Base-by-base conservation (phyloP, 2,797 vertebrate genomes). In the Coendou prehensilis region DNA sequence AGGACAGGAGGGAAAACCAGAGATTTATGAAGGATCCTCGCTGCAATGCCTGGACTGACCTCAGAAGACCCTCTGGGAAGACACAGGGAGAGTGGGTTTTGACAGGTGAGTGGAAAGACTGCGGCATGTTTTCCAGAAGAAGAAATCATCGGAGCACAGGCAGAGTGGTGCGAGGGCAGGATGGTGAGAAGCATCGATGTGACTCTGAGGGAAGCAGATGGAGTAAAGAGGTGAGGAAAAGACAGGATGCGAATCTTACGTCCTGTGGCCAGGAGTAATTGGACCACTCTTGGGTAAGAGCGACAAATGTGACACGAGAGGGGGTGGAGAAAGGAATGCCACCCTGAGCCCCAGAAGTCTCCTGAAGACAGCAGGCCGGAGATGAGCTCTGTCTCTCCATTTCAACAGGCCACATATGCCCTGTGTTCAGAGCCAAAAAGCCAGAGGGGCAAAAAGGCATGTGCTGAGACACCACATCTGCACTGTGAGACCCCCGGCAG, bases 181-280 rank as follows among this genome's bases (percentile, higher is more conserved):
- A 30, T 4, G 2, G 3, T 26, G 45, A 18, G 67, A 2, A 30
- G 41, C 15, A 6, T 13, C 6, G 8, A n/a, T 22, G 57, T 52
- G 52, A 54, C 26, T 17, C 9, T 50, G 33, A 63, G 11, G 5
- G 13, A 45, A 23, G 22, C 22, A 52, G 22, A 79, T n/a, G 61
- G 45, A 75, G 10, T 5, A 41, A 13, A 59, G 20, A 20, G 37
- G 30, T 52, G 18, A n/a, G 61, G 1, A 6, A 17, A 0, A 15
- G 18, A 4, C 10, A 15, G 4, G 13, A 14, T 28, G 9, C 6
- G 52, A 7, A 20, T 13, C 28, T 50, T 6, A 22, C 1, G 18
- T 41, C 50, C 18, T 2, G 8, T 0, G 0, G 18, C 26, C 45
- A 52, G 0, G 61, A 37, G 52, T 26, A 15, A 71, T 18, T 13